Base-by-base conservation (phyloP, 2,113 vertebrate genomes). In the Crotophaga sulcirostris region DNA sequence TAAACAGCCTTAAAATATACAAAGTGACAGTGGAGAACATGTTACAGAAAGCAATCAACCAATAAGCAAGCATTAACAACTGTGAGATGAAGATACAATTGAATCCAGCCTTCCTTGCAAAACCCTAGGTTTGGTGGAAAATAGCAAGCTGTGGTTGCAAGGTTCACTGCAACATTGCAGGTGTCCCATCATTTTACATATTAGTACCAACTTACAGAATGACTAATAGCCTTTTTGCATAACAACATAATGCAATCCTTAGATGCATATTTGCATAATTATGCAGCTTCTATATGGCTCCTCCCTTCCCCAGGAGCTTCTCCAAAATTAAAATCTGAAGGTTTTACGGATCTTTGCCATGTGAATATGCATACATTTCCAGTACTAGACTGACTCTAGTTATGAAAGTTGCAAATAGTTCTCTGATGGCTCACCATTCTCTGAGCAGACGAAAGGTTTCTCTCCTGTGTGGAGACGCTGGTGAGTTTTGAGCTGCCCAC, bases 401-500 rank as follows among this genome's bases (percentile, higher is more conserved):
- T 83, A 64, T 40, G 26, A 86, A 90, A 70, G n/a, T 26, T 40
- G 28, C 26, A 38, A 55, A 51, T 70, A 28, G 5, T 69, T 79
- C n/a, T 59, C 29, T 16, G 25, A 69, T 24, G 10, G 72, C 97
- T 97, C 96, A 99, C 99, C 99, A 96, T 99, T 99, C 97, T 99
- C 99, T 11, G 99, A 99, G 97, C 99, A 99, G 86, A 99, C 99
- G 19, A 99, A 99, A 62, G 99, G 99, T 80, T 99, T 99, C 90
- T 99, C 99, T 90, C 99, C 99, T 4, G 99, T 99, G 95, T 99
- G 99, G 73, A 99, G 98, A 38, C 99, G 98, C 96, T 99, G 99
- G 89, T 99, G 99, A 31, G 99, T 99, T 97, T 99, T 99, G 91
- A 99, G 98, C 96, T 99, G 99, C 70, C 99, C 99, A 5, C 99